A percentile compares a stretch with the other conserved stretches of the same genome.
These are phyloP conservation scores for Frankliniella intonsa DNA, from an alignment of 2,888 invertebrate genomes.

Conservation along the genomic window DNA sequence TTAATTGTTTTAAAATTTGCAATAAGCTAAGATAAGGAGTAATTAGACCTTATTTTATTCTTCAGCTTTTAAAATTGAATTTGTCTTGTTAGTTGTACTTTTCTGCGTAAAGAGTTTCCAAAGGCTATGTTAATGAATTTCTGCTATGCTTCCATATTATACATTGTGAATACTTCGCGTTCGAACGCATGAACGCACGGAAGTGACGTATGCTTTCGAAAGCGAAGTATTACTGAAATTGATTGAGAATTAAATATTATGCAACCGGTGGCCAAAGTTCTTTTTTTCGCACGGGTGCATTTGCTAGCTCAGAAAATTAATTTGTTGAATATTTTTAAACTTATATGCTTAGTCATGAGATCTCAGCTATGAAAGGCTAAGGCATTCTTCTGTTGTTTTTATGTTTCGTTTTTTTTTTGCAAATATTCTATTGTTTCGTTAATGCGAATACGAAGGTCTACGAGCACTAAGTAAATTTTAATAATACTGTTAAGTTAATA, in stretches of 20 bases:
- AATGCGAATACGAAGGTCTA: neutral
- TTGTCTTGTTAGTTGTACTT: too few relatives aligned
- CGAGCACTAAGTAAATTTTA: constrained; percentile 15
- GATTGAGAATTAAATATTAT: neutral
- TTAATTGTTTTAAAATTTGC: too few relatives aligned
- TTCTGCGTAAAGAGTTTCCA: too few relatives aligned
- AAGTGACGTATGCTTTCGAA: too few relatives aligned
- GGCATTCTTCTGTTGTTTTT: constrained; percentile 20
- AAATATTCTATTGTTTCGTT: constrained; percentile 23
- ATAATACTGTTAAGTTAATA: neutral
- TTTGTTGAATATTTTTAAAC: constrained; percentile 21
- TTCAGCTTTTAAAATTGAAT: too few relatives aligned
- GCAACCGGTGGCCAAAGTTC: neutral
- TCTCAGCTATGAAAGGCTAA: constrained; percentile 10
- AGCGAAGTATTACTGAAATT: too few relatives aligned
- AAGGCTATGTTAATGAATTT: too few relatives aligned
- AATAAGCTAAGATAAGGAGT: too few relatives aligned
- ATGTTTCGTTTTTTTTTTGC: constrained; percentile 16
- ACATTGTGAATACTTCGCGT: too few relatives aligned
- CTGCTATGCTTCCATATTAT: too few relatives aligned
- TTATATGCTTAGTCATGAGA: constrained; percentile 19
- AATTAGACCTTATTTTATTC: too few relatives aligned
- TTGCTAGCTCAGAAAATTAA: constrained; percentile 23
- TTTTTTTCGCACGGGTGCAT: constrained; percentile 8
- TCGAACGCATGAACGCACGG: too few relatives aligned